These are phyloP conservation scores for Nothoprocta perdicaria DNA, from an alignment of 2,113 vertebrate genomes.

Conservation along the genomic window DNA sequence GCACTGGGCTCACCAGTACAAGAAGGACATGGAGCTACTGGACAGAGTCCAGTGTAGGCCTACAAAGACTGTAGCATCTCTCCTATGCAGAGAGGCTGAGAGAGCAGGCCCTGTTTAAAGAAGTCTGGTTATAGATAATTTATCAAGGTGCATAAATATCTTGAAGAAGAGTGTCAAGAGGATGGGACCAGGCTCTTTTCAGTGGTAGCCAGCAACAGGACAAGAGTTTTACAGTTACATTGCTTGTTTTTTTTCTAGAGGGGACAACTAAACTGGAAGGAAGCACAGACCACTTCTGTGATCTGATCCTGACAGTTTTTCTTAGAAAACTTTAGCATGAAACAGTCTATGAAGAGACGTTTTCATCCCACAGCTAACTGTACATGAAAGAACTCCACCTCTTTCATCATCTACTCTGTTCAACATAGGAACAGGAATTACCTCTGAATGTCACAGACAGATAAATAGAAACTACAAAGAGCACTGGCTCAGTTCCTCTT, in stretches of 20 bases:
- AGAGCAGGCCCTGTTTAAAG: no score
- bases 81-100: no score
- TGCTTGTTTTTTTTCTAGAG: not conserved
- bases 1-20: no score
- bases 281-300: no score
- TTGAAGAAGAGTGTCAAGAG: no score
- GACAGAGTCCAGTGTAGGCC: no score
- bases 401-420: not conserved
- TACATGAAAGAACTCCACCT: not conserved
- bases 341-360: not conserved
- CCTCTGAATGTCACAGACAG: not conserved
- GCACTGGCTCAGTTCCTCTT: not conserved
- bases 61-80: no score
- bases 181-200: no score
- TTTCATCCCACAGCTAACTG: not conserved
- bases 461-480: not conserved
- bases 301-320: not conserved
- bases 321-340: not conserved
- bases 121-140: no score
- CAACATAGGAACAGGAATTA: constrained; percentile 19
- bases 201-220: no score
- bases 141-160: no score
- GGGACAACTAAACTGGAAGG: not conserved
- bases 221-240: not conserved
- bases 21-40: no score